Base-by-base conservation (phyloP, 1,140 invertebrate species). In the Drosophila setifemur region DNA sequence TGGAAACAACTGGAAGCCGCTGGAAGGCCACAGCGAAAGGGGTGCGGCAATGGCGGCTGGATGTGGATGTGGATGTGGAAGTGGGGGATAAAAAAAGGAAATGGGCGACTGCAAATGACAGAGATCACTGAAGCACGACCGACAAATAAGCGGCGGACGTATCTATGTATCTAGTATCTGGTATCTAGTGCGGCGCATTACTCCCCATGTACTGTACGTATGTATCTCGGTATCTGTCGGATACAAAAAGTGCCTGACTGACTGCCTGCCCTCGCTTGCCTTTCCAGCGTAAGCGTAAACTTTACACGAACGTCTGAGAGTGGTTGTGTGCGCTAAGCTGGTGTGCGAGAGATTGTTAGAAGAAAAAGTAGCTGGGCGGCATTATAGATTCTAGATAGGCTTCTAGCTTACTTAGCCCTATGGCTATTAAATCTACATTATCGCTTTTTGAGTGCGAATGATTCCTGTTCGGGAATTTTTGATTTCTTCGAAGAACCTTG, bases 61-160 rank as follows among this genome's bases (percentile, higher is more conserved):
- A 43, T 52, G 29, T 48, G 50, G 52, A 55, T 61, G 61, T 52
- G 49, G 44, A 54, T 26, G 47, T 55, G 72, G 54, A 60, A 49
- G 71, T 75, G 74, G 78, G 70, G 81, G 57, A 86, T 72, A 58
- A 31, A 71, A 85, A 86, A 86, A 86, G 81, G 81, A 86, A 86
- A 86, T 86, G 81, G 72, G 82, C 85, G 72, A 87, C 75, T 71
- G 71, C 72, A 87, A 87, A 86, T 87, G 81, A 81, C 63, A 87
- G 75, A 81, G 81, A 87, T 86, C 81, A 87, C 82, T 86, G 72
- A 86, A 86, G 81, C 81, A 86, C 61, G 78, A 81, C 81, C 72
- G 58, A 86, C 61, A 85, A 58, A 55, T 54, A 77, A 79, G 73
- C 67, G 64, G 39, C 73, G 67, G 69, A 73, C 69, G 71, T 79